These are phyloP conservation scores for Sphenopsis melanotis DNA, from an alignment of 2,797 vertebrate genomes.

Conservation along the genomic window DNA sequence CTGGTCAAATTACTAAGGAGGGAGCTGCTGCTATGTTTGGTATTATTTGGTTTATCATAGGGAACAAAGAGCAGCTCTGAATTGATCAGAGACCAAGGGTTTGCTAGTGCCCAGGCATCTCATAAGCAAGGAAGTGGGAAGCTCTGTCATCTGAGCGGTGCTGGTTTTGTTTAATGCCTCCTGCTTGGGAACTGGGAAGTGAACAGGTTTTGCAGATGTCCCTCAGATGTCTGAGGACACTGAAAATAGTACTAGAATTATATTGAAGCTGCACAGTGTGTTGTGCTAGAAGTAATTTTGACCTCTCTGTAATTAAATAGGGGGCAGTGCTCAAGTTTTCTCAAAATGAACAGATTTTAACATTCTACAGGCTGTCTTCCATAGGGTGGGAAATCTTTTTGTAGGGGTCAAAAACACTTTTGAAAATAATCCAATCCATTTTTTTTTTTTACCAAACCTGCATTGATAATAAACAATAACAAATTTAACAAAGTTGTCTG, in stretches of 20 bases:
- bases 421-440: not conserved
- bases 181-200: not conserved
- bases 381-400: not conserved
- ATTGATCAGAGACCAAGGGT: not conserved
- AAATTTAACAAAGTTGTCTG: not conserved
- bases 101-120: rapidly evolving
- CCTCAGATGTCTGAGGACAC: not conserved
- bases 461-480: not conserved
- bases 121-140: not conserved
- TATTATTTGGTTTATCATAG: not conserved
- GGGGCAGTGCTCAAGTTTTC: not conserved
- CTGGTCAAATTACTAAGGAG: not conserved
- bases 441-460: not conserved
- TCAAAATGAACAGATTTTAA: not conserved
- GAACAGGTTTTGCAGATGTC: not conserved
- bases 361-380: not conserved
- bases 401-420: not conserved
- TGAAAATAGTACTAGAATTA: not conserved
- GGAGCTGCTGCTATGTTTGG: not conserved
- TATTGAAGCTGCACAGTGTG: not conserved
- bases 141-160: not conserved
- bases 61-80: not conserved
- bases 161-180: not conserved
- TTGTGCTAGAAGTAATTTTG: not conserved
- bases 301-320: not conserved